These are phyloP conservation scores for Patella vulgata DNA, from an alignment of 1,140 invertebrate genomes.

Conservation along the genomic window DNA sequence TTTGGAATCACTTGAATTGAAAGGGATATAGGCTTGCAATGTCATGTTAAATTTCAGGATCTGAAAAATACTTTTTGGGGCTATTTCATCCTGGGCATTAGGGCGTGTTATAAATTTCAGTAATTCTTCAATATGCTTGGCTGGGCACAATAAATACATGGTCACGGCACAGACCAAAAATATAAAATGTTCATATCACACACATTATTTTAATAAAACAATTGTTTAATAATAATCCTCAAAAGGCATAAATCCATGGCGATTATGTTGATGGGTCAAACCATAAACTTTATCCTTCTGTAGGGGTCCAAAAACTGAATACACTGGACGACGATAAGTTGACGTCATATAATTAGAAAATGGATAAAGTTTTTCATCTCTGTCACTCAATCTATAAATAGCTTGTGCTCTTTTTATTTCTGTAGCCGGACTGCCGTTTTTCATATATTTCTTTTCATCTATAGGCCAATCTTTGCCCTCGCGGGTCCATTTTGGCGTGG, in stretches of 20 bases:
- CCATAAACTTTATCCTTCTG: slow-evolving; percentile 53
- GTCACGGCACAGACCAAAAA: no score
- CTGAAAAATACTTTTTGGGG: no score
- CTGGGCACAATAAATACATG: no score
- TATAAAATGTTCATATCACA: no score
- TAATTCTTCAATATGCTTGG: no score
- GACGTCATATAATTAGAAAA: slow-evolving; percentile 63
- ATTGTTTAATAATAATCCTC: slow-evolving; percentile 63
- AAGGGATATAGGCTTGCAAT: no score
- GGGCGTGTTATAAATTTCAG: no score
- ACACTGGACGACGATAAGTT: slow-evolving; percentile 56
- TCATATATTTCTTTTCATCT: slow-evolving; percentile 28
- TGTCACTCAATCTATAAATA: slow-evolving; percentile 47
- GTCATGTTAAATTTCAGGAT: no score
- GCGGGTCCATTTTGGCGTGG: slow-evolving; percentile 47
- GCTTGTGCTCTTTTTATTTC: slow-evolving; percentile 53
- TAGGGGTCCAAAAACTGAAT: slow-evolving; percentile 56
- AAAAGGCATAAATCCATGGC: slow-evolving; percentile 62
- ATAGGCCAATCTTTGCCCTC: slow-evolving; percentile 58
- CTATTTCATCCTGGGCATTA: no score
- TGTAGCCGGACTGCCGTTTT: slow-evolving; percentile 39
- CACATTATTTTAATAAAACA: no score
- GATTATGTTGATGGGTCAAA: slow-evolving; percentile 58
- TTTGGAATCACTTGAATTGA: no score
- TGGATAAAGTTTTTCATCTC: slow-evolving; percentile 55